Conservation (phyloP, 35 echinoderm and acorn worm genomes). For the Diadema setosum region DNA sequence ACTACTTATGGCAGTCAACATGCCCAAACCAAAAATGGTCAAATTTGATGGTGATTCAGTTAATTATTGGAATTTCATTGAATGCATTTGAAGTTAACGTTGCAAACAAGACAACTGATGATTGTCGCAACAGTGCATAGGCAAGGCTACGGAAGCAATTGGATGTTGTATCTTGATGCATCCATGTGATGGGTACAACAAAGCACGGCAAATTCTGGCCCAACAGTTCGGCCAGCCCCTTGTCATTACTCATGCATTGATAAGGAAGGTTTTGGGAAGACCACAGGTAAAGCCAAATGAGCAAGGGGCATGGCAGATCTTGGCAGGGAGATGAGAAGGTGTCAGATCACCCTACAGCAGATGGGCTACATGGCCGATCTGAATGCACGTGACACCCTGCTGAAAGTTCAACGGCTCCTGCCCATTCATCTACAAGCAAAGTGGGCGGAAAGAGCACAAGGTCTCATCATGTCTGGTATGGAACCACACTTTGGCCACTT, state of each 20-base stretch:
- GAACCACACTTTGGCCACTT: conserved; percentile 27
- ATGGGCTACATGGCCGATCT: conserved; percentile 7
- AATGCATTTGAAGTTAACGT: conserved; percentile 28
- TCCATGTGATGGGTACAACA: background rate
- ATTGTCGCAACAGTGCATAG: conserved; percentile 51
- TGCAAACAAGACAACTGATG: background rate
- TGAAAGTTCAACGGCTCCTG: background rate
- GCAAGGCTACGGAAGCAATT: conserved; percentile 16
- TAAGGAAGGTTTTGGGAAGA: background rate
- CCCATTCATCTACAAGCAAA: conserved; percentile 12
- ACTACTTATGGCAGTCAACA: background rate
- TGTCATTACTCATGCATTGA: background rate
- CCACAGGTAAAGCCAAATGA: conserved; percentile 3
- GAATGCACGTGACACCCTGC: background rate
- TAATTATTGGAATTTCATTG: conserved; percentile 46
- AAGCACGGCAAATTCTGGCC: background rate
- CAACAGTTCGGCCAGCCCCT: background rate
- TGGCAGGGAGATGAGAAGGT: background rate
- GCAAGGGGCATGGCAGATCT: background rate
- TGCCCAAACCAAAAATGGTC: conserved; percentile 30
- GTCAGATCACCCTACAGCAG: background rate
- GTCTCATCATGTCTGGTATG: background rate
- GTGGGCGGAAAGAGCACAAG: conserved; percentile 24
- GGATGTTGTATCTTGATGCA: background rate
- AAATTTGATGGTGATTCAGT: conserved; percentile 36